These are phyloP conservation scores for Ifrita kowaldi DNA, from an alignment of 2,113 vertebrate genomes.

Conservation along the genomic window DNA sequence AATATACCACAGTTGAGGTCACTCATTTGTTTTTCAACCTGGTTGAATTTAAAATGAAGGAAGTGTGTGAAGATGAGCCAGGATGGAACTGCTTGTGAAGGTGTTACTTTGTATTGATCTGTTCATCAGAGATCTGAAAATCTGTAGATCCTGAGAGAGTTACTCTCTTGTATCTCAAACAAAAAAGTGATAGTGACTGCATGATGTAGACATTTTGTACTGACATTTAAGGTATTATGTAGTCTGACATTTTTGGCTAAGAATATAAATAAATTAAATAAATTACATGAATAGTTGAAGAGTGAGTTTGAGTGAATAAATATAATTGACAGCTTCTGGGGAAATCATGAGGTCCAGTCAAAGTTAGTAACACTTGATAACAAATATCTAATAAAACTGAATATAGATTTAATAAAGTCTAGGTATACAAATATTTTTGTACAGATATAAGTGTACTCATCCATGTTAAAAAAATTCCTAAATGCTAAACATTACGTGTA, in stretches of 20 bases:
- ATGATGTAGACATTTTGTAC: not conserved
- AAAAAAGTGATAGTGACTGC: not conserved
- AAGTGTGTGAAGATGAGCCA: not conserved
- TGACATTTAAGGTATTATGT: not conserved
- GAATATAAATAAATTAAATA: not conserved
- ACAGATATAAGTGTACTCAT: not conserved
- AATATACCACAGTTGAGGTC: not conserved
- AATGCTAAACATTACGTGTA: not conserved
- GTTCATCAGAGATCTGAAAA: not conserved
- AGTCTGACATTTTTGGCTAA: not conserved
- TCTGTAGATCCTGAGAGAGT: not conserved
- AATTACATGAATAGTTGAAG: not conserved
- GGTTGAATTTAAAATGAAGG: not conserved
- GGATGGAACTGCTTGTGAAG: not conserved
- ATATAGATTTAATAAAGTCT: not conserved
- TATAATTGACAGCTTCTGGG: not conserved
- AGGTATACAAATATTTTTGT: not conserved
- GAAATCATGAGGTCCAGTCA: not conserved
- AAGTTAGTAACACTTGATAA: not conserved
- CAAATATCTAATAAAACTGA: not conserved
- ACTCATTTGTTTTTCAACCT: not conserved
- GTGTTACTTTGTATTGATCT: not conserved
- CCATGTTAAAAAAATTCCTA: not conserved
- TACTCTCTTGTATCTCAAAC: not conserved
- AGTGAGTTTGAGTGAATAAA: not conserved